phyloP scores from a whole-genome alignment of 2,888 invertebrate genomes.

The Microctonus brassicae region DNA sequence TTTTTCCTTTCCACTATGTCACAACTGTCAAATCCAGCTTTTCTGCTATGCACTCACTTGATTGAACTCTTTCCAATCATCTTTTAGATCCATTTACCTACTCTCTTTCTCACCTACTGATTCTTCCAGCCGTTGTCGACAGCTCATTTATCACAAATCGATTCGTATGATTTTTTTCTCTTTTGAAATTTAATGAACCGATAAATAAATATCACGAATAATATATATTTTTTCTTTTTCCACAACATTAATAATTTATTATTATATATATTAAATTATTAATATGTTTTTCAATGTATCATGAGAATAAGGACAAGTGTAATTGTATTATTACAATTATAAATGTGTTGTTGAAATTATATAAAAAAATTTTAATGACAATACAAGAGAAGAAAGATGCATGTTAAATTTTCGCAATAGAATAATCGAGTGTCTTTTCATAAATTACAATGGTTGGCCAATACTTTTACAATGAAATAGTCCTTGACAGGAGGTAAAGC shows the following conservation, averaged over 20 bases:
- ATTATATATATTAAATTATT: too few relatives aligned
- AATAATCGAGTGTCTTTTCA: background rate
- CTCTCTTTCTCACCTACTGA: background rate
- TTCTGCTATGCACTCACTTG: slow-evolving; percentile 4
- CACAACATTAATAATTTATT: too few relatives aligned
- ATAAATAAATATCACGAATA: slow-evolving; percentile 26
- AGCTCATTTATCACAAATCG: slow-evolving; percentile 34
- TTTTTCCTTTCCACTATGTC: background rate
- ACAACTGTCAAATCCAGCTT: slow-evolving; percentile 2
- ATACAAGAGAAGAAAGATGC: background rate
- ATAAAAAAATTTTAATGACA: background rate
- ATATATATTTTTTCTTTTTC: background rate
- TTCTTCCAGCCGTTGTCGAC: slow-evolving; percentile 23
- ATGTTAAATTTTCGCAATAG: background rate
- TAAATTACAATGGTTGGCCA: background rate
- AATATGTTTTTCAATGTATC: too few relatives aligned
- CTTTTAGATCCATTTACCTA: background rate
- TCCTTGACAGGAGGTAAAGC: background rate
- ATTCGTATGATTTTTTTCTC: slow-evolving; percentile 1
- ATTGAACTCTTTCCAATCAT: background rate
- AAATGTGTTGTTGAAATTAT: too few relatives aligned
- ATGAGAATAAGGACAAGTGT: too few relatives aligned
- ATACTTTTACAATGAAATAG: background rate
- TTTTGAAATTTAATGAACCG: slow-evolving; percentile 34
- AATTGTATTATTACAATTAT: too few relatives aligned